Evolutionary conservation across 2,113 vertebrate species (phyloP), one percentile per base, ranked within the genome.

Genomic region (Castor canadensis): DNA sequence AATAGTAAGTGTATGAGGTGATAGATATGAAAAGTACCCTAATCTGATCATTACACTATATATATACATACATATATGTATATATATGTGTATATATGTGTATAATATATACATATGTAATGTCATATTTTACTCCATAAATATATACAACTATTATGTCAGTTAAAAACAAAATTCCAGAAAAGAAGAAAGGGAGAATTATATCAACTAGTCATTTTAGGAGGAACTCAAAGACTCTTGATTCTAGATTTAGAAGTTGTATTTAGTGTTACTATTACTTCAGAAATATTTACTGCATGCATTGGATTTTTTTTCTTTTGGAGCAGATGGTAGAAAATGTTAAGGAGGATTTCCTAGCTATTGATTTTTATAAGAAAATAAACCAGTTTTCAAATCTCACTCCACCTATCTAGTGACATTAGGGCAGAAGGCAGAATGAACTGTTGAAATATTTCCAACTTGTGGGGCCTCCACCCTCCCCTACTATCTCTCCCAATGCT

Each of bases 381-480:
- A 92, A 67, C 47, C 60, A 93, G 38, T 24, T 95, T 96, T 93
- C 20, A 47, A 89, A 69, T 40, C 5, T 91, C 28, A 82, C 11
- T 71, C 16, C 3, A 88, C 56, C 30, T 16, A 86, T 62, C 15
- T 56, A 71, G 20, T 76, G 47, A 93, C 43, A 12, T 60, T 82
- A 30, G 54, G 60, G 35, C 35, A 75, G 45, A 83, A 72, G 47
- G 30, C 3, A 82, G 56, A 58, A 60, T 87, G 30, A 88, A 5
- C 9, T 69, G 2, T 38, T 84, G 38, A 84, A 35, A 20, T 40
- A 56, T 69, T 84, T 95, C 10, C 56, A 67, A 85, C 24, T 47
- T 86, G 3, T 20, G 8, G 11, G 26, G 19, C 67, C 6, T 87
- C 26, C 22, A 69, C 12, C 15, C 12, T 66, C 30, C 20, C 11